These are phyloP conservation scores for Hyppa rectilinea DNA, from an alignment of 2,888 invertebrate genomes.

Conservation along the genomic window DNA sequence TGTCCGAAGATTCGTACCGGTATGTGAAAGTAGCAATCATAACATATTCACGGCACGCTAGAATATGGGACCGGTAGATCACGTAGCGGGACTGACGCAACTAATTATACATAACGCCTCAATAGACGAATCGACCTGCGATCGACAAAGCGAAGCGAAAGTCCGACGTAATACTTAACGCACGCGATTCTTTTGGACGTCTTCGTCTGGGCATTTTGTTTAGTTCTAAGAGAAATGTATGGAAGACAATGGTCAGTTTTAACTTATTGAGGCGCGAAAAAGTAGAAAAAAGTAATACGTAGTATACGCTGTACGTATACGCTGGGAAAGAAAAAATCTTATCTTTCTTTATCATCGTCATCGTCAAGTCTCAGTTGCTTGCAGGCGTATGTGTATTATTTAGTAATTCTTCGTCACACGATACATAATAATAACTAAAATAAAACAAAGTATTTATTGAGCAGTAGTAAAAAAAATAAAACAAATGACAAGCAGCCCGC, in stretches of 20 bases:
- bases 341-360: too few species aligned
- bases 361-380: background rate
- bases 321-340: background rate
- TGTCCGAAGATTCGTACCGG: conserved; percentile 76
- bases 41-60: conserved; percentile 86
- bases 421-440: background rate
- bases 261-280: background rate
- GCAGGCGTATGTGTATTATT: background rate
- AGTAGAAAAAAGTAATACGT: too few species aligned
- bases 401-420: background rate
- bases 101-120: conserved; percentile 85
- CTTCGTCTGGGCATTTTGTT: conserved; percentile 38
- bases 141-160: conserved; percentile 79
- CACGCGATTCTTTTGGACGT: conserved; percentile 53
- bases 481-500: conserved; percentile 32
- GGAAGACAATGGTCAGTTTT: conserved; percentile 20
- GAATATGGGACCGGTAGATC: conserved; percentile 80
- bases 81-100: conserved; percentile 87
- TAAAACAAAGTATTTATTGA: background rate
- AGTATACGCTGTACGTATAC: too few species aligned
- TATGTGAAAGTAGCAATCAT: conserved; percentile 85
- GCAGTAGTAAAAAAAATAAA: conserved; percentile 37
- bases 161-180: conserved; percentile 78
- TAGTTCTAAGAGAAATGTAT: conserved; percentile 42
- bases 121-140: conserved; percentile 76